Conservation (phyloP, 2,113 vertebrate species). For the Lycaon pictus region DNA sequence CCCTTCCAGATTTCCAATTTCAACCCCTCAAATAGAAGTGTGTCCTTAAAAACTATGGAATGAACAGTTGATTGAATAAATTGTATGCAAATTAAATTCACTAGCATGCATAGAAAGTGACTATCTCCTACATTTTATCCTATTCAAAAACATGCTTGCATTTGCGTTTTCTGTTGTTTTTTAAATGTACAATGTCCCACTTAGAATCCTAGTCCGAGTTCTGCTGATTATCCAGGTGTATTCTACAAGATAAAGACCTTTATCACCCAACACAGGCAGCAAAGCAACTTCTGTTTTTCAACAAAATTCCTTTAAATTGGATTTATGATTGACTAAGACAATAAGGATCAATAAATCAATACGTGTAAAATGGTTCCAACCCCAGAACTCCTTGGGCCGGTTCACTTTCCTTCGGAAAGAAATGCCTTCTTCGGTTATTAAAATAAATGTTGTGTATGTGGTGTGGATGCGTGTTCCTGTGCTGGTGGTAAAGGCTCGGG, state of each 20-base stretch:
- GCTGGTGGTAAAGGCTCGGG: neutral
- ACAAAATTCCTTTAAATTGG: slow-evolving; percentile 54
- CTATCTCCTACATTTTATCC: neutral
- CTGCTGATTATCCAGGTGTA: neutral
- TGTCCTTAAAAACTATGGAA: neutral
- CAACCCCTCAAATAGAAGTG: neutral
- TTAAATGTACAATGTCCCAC: neutral
- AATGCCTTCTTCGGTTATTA: neutral
- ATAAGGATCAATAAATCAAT: slow-evolving; percentile 51
- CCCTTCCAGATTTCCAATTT: neutral
- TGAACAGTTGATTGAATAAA: neutral
- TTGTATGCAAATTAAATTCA: neutral
- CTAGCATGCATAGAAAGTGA: neutral
- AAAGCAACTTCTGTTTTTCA: slow-evolving; percentile 14
- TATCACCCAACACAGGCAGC: neutral
- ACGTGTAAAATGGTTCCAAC: neutral
- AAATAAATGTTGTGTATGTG: neutral
- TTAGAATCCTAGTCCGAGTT: neutral
- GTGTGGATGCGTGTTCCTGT: neutral
- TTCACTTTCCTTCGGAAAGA: slow-evolving; percentile 7
- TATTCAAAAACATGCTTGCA: neutral
- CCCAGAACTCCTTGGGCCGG: neutral
- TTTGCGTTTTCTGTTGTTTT: neutral
- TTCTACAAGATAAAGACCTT: slow-evolving; percentile 22
- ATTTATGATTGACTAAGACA: slow-evolving; percentile 57